Conservation (phyloP, 1,140 invertebrate species). For the Aradophagus sp. region DNA sequence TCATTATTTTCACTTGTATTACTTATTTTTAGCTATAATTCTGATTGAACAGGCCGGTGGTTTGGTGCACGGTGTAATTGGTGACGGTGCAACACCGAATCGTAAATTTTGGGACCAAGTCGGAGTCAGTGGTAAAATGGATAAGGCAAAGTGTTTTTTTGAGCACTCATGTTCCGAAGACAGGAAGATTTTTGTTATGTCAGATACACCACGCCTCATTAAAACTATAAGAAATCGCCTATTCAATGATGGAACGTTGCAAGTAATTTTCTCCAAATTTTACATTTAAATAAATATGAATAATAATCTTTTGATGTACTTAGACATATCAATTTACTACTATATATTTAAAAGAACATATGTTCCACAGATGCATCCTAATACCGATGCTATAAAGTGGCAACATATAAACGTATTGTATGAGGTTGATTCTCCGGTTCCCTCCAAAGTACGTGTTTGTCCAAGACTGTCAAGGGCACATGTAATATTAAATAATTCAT, state of each 20-base stretch:
- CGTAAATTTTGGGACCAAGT: slow-evolving; percentile 1
- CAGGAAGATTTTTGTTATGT: neutral
- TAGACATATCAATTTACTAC: too few relatives aligned
- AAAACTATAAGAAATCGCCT: slow-evolving; percentile 9
- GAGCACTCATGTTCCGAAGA: neutral
- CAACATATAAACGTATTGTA: slow-evolving; percentile 2
- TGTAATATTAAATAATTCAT: slow-evolving; percentile 14
- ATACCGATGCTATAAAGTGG: slow-evolving; percentile 5
- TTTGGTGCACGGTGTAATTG: slow-evolving; percentile 1
- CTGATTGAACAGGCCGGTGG: slow-evolving; percentile 1
- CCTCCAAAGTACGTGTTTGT: slow-evolving; percentile 1
- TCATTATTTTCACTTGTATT: neutral
- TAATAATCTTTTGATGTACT: too few relatives aligned
- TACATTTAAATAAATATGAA: slow-evolving; percentile 1
- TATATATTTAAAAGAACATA: too few relatives aligned
- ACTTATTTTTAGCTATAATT: neutral
- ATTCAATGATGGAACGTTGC: slow-evolving; percentile 3
- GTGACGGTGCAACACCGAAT: neutral
- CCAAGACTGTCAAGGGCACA: slow-evolving; percentile 4
- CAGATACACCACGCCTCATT: slow-evolving; percentile 1
- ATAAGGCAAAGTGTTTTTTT: slow-evolving; percentile 1
- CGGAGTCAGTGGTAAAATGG: slow-evolving; percentile 3
- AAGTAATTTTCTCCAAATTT: slow-evolving; percentile 1
- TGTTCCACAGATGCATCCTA: slow-evolving; percentile 4
- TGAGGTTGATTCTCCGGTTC: slow-evolving; percentile 1